Percentiles rank a stretch among this genome's conserved stretches.
These are phyloP conservation scores for Acrocephalus kingi DNA, from an alignment of 2,113 vertebrate species.

Conservation along the genomic window DNA sequence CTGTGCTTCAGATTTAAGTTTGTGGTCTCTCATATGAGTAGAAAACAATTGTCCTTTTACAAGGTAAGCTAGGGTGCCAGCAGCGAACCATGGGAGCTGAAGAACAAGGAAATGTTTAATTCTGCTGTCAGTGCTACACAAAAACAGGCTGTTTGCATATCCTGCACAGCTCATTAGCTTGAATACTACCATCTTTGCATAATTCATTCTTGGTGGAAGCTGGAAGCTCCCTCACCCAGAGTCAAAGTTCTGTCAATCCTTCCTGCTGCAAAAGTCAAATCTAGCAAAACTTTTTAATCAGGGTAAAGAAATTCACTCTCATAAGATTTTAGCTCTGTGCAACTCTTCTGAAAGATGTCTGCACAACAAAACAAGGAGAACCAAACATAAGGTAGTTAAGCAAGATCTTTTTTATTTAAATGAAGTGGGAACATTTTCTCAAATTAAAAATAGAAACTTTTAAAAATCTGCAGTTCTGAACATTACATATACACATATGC, in stretches of 20 bases:
- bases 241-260: neutral
- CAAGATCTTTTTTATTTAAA: constrained; percentile 68
- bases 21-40: neutral
- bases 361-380: neutral
- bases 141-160: neutral
- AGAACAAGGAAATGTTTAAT: neutral
- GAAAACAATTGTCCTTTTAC: neutral
- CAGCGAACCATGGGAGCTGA: neutral
- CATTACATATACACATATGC: constrained; percentile 49
- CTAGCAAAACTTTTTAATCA: neutral
- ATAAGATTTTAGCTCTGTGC: neutral
- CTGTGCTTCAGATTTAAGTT: neutral
- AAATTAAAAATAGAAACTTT: constrained; percentile 68
- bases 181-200: neutral
- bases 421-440: constrained; percentile 41
- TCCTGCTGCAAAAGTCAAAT: neutral
- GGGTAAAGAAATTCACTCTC: neutral
- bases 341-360: neutral
- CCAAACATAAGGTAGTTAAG: neutral
- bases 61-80: neutral
- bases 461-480: constrained; percentile 60
- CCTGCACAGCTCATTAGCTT: neutral
- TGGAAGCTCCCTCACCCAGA: neutral
- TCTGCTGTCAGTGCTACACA: neutral
- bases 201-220: neutral